Evolutionary conservation across 2,797 vertebrate genomes (phyloP).

Genomic region (Neosilurus hyrtlii): DNA sequence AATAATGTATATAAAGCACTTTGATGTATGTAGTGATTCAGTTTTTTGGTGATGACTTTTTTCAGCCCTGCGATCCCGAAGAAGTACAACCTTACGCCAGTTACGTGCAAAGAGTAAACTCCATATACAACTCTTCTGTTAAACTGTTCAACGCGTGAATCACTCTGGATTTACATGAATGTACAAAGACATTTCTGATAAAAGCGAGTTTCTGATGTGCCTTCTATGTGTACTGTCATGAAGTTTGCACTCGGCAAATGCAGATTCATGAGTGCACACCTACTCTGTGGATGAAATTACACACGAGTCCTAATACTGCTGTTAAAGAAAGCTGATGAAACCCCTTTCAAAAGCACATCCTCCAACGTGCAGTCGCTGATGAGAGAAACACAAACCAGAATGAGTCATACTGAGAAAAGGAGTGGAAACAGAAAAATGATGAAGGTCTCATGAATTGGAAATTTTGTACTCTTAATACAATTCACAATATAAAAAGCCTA

Average conservation of each 20-base stretch:
- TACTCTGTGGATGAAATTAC: conserved; percentile 37
- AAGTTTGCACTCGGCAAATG: conserved; percentile 27
- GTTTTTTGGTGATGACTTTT: neutral
- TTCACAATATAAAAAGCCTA: neutral
- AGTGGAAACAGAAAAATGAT: conserved; percentile 36
- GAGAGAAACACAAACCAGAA: conserved; percentile 34
- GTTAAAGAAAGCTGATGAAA: conserved; percentile 39
- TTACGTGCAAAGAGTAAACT: conserved; percentile 76
- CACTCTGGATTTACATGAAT: neutral
- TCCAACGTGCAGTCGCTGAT: conserved; percentile 16
- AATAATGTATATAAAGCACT: neutral
- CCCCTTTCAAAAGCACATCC: conserved; percentile 39
- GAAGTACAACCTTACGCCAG: conserved; percentile 76
- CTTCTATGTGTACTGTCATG: neutral
- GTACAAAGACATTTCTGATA: conserved; percentile 30
- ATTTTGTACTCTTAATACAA: neutral
- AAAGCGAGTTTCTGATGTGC: conserved; percentile 1
- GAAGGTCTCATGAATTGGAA: conserved; percentile 3
- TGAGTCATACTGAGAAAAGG: conserved; percentile 41
- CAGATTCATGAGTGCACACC: conserved; percentile 37
- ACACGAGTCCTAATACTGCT: conserved; percentile 22
- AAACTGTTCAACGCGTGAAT: conserved; percentile 58
- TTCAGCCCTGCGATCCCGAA: conserved; percentile 66
- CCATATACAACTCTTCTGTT: conserved; percentile 74
- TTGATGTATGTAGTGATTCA: neutral